Evolutionary conservation across 2,888 invertebrate genomes (phyloP), one percentile per base, ranked within the genome.

Genomic region (Epinotia brunnichana): DNA sequence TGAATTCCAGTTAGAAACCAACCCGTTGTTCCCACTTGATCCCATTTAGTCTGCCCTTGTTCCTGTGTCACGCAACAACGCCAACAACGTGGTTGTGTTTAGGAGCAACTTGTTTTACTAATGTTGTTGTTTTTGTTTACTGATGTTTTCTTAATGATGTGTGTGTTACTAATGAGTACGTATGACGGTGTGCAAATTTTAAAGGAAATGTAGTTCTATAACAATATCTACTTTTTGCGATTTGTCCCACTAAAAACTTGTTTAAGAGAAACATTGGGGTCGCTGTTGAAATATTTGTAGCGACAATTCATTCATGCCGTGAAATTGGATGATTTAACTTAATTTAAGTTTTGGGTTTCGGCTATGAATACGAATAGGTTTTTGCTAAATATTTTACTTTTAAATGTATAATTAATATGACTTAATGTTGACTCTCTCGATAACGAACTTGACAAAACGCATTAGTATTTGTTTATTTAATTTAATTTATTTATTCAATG

Each of bases 1-100:
- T 86, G 79, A 82, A 79, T 79, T 73, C 75, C 76, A 76, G 76
- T 74, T 77, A 75, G 69, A 76, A 81, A 77, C 79, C 78, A 76
- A 77, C 54, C 80, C 76, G 81, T 85, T 85, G 84, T 85, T 83
- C 15, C 74, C 74, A 71, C 74, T 75, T 68, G 75, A 80, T 78
- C 76, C 78, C 80, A 80, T 79, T 83, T 79, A 78, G 74, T 75
- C 68, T 71, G 67, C 72, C 76, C 77, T 82, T 80, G 78, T 80
- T 79, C 75, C n/a, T n/a, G n/a, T n/a, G n/a, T n/a, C n/a, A n/a
- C n/a, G n/a, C n/a, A n/a, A n/a, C n/a, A n/a, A 17, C 70, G 69
- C 54, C 73, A 76, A 78, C n/a, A n/a, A n/a, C n/a, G n/a, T n/a
- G n/a, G n/a, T n/a, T n/a, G 79, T 79, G 78, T 74, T 75, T 69